Conservation (phyloP, 1,140 invertebrate species). For the Mycetomoellerius zeteki region DNA sequence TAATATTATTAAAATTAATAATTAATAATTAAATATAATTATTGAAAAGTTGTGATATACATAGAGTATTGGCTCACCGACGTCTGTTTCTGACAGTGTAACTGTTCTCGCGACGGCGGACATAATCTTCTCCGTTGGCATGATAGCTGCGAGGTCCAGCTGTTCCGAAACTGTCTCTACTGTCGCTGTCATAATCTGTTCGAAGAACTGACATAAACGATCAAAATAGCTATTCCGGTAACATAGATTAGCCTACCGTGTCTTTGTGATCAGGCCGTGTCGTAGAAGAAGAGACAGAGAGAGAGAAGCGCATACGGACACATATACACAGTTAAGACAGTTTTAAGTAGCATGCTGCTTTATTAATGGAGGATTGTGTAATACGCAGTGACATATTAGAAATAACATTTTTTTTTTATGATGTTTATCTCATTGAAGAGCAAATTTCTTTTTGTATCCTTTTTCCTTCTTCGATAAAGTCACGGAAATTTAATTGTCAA, state of each 20-base stretch:
- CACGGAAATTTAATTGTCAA: conserved; percentile 1
- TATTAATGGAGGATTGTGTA: conserved; percentile 27
- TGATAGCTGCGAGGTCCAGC: conserved; percentile 92
- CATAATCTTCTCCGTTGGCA: conserved; percentile 93
- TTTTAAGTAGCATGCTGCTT: conserved; percentile 70
- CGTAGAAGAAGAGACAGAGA: conserved; percentile 72
- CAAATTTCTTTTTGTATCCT: not conserved
- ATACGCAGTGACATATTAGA: conserved; percentile 26
- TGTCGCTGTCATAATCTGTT: conserved; percentile 96
- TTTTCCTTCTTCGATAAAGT: not conserved
- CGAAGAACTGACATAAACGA: conserved; percentile 86
- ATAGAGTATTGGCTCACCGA: conserved; percentile 88
- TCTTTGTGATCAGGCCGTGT: conserved; percentile 72
- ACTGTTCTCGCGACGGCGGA: conserved; percentile 94
- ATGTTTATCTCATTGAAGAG: conserved; percentile 24
- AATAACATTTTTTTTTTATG: not conserved
- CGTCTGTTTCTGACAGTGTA: conserved; percentile 95
- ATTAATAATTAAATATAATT: conserved; percentile 33
- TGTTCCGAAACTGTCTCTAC: conserved; percentile 97
- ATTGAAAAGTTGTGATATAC: not conserved
- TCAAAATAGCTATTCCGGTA: conserved; percentile 81
- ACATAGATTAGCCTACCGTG: conserved; percentile 84
- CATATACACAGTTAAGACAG: conserved; percentile 69
- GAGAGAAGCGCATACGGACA: conserved; percentile 65
- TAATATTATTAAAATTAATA: too few relatives aligned